These are phyloP conservation scores for Nyctibius grandis DNA, from an alignment of 2,797 vertebrate genomes.

Conservation along the genomic window DNA sequence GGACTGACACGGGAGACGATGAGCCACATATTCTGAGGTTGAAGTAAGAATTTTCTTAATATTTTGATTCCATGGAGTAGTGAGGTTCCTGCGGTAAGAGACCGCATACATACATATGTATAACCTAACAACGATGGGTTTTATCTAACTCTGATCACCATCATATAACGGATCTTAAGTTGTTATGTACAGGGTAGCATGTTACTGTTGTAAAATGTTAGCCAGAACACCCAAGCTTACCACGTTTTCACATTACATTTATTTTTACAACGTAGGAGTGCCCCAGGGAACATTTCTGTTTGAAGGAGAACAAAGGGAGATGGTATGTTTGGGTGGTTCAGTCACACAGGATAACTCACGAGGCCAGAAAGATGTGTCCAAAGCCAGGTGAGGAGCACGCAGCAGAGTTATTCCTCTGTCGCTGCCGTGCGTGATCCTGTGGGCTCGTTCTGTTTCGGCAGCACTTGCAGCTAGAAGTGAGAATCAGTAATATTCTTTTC, in stretches of 20 bases:
- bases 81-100: not conserved
- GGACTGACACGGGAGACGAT: not conserved
- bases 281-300: not conserved
- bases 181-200: not conserved
- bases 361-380: not conserved
- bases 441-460: accelerated
- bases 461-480: not conserved
- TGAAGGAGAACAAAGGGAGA: not conserved
- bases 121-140: not conserved
- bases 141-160: not conserved
- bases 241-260: not conserved
- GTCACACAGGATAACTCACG: not conserved
- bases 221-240: not conserved
- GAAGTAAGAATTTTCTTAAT: not conserved
- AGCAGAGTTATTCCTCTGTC: not conserved
- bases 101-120: not conserved
- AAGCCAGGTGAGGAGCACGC: not conserved
- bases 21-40: not conserved
- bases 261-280: not conserved
- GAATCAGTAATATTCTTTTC: accelerated
- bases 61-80: not conserved
- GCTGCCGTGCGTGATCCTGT: accelerated
- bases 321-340: not conserved
- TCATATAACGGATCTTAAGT: not conserved
- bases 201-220: not conserved